A percentile compares a stretch with the other conserved stretches of the same genome.
These are phyloP conservation scores for Spea hammondii DNA, from an alignment of 2,797 vertebrate species.

Conservation along the genomic window DNA sequence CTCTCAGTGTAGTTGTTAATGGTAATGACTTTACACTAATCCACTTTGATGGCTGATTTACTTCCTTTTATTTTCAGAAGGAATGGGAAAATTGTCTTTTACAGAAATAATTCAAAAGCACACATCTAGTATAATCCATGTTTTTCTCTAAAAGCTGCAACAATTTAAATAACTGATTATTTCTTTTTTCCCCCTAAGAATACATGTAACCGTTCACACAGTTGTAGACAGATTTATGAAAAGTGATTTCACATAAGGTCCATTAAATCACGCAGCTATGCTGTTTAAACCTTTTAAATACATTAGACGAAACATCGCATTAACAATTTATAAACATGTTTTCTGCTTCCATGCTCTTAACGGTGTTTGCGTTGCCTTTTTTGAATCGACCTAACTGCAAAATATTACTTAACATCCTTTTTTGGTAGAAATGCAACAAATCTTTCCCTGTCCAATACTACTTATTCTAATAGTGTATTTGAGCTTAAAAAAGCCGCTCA, in stretches of 20 bases:
- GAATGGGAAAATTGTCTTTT: slow-evolving; percentile 17
- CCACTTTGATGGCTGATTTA: slow-evolving; percentile 17
- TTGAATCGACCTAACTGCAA: slow-evolving; percentile 6
- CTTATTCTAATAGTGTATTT: background rate
- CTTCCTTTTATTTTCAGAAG: slow-evolving; percentile 10
- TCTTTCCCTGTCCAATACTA: background rate
- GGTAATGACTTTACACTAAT: slow-evolving; percentile 28
- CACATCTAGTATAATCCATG: slow-evolving; percentile 22
- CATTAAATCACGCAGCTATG: slow-evolving; percentile 37
- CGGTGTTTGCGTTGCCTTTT: slow-evolving; percentile 5
- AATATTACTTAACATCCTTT: slow-evolving; percentile 27
- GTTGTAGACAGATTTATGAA: slow-evolving; percentile 23
- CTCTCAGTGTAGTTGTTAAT: slow-evolving; percentile 10
- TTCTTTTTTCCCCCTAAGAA: slow-evolving; percentile 17
- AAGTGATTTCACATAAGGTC: slow-evolving; percentile 40
- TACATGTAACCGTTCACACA: slow-evolving; percentile 29
- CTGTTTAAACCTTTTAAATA: slow-evolving; percentile 43
- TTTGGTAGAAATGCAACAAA: background rate
- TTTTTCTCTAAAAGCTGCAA: slow-evolving; percentile 17
- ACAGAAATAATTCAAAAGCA: slow-evolving; percentile 32
- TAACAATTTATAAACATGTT: slow-evolving; percentile 47
- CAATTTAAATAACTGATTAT: slow-evolving; percentile 27
- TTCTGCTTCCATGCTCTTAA: slow-evolving; percentile 29
- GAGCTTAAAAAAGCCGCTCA: background rate
- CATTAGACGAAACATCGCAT: slow-evolving; percentile 45